Base-by-base conservation (phyloP, 37 sponge, comb jelly and placozoan species). In the Ianthella basta region DNA sequence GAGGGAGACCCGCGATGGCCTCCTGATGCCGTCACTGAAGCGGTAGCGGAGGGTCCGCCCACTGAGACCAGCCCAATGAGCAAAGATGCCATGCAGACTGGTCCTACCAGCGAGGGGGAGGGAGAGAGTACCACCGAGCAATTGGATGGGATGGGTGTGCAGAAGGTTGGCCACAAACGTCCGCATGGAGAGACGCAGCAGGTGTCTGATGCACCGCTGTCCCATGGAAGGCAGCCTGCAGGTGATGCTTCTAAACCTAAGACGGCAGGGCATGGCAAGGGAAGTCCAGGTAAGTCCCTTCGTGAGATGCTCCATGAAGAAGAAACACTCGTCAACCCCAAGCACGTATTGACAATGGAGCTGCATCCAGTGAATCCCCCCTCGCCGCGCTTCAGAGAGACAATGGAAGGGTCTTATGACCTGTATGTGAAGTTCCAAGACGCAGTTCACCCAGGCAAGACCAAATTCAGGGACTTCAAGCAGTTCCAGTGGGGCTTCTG, bases 341-440 rank as follows among this genome's bases (percentile, higher is more conserved):
- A 64, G 74, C 93, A 92, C 89, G 86, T 80, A 44, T 67, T 92
- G 20, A 56, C 44, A 23, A 84, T 78, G 5, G 65, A 81, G 34
- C 87, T 92, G 2, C 38, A 89, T 19, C 83, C 65, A 14, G 55
- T 66, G 24, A 64, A 38, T 14, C 81, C 77, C 23, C 55, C 32
- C 23, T 29, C 39, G 0, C 55, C 29, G 8, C 63, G 77, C 0
- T 79, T 84, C 39, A 20, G 12, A 23, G 79, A 72, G 1, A 87
- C 90, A 4, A 66, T 55, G 65, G 72, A 72, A 5, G 81, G 87
- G 54, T 83, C 84, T 66, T 92, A 87, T 53, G 50, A 50, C 30
- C 87, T 92, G 21, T 92, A 89, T 60, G 79, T 73, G 55, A 89
- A 84, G 60, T 92, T 92, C 55, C 93, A 92, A 55, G 72, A 79